A percentile compares a stretch with the other conserved stretches of the same genome.
Evolutionary conservation across 2,113 vertebrate genomes (phyloP).

Genomic region (Coracopsis vasa): DNA sequence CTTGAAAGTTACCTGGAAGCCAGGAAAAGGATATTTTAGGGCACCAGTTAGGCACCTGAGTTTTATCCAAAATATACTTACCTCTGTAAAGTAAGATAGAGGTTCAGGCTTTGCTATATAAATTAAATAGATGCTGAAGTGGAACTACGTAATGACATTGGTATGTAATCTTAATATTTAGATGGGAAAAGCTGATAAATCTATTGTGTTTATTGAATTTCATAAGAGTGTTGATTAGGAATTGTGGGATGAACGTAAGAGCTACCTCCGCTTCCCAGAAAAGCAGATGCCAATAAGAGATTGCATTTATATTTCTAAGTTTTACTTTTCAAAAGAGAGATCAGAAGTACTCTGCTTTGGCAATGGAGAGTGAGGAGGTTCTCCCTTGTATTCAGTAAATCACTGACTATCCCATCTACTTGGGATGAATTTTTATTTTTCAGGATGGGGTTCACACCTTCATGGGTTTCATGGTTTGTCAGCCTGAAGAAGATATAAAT

Average conservation of each 20-base stretch:
- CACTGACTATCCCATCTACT: not conserved
- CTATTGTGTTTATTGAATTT: not conserved
- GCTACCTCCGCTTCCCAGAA: not conserved
- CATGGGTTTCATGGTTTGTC: not conserved
- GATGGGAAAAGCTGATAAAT: not conserved
- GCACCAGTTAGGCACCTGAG: not conserved
- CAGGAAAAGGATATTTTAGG: not conserved
- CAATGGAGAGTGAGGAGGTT: not conserved
- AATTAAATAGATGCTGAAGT: not conserved
- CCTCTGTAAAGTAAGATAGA: not conserved
- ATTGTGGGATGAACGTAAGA: not conserved
- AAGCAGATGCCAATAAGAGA: not conserved
- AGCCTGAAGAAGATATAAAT: not conserved
- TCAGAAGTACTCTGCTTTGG: not conserved
- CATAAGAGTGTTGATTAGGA: not conserved
- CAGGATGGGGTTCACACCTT: not conserved
- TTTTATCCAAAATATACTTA: not conserved
- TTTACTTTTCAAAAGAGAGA: not conserved
- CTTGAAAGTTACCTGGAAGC: not conserved
- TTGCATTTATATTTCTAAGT: not conserved
- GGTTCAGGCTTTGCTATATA: not conserved
- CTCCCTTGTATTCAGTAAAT: not conserved
- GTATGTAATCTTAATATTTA: not conserved
- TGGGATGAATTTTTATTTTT: not conserved
- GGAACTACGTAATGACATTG: not conserved